A percentile compares a stretch with the other conserved stretches of the same genome.
Evolutionary conservation across 64 coral and sea anemone species (phyloP).

Genomic region (Catalaphyllia jardinei): DNA sequence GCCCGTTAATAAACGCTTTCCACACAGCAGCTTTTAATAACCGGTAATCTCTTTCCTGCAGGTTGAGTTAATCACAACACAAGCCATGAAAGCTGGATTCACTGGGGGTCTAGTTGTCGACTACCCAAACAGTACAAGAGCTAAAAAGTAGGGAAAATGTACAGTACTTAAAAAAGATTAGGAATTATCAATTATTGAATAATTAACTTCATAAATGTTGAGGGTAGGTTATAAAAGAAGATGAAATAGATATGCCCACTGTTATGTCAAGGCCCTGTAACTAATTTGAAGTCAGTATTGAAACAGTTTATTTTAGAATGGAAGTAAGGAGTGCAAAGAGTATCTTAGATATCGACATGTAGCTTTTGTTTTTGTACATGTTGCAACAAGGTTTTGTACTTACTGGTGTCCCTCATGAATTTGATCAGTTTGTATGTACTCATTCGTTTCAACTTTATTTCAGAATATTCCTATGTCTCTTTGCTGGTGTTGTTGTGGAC

Average conservation of each 20-base stretch:
- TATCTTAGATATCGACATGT: no score
- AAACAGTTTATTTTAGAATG: no score
- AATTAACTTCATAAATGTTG: not conserved
- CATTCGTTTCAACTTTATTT: not conserved
- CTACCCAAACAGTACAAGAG: conserved; percentile 97
- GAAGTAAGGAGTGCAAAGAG: no score
- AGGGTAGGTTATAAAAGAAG: no score
- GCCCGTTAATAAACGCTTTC: no score
- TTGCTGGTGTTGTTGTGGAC: conserved; percentile 52
- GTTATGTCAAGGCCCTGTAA: no score
- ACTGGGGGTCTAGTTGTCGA: conserved; percentile 96
- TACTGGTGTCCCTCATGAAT: no score
- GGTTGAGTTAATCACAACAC: conserved; percentile 91
- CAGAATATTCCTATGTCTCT: conserved; percentile 81
- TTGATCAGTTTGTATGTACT: not conserved
- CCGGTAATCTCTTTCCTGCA: not conserved
- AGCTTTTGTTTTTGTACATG: no score
- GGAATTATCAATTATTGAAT: not conserved
- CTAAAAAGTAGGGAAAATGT: conserved; percentile 76
- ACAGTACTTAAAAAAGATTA: not conserved
- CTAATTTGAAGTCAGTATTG: no score
- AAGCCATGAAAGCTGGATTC: conserved; percentile 98
- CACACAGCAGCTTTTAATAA: no score
- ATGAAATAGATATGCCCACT: no score
- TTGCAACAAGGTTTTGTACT: no score